Evolutionary conservation across 2,113 vertebrate species (phyloP).

Genomic region (Chlorodrepanis virens): DNA sequence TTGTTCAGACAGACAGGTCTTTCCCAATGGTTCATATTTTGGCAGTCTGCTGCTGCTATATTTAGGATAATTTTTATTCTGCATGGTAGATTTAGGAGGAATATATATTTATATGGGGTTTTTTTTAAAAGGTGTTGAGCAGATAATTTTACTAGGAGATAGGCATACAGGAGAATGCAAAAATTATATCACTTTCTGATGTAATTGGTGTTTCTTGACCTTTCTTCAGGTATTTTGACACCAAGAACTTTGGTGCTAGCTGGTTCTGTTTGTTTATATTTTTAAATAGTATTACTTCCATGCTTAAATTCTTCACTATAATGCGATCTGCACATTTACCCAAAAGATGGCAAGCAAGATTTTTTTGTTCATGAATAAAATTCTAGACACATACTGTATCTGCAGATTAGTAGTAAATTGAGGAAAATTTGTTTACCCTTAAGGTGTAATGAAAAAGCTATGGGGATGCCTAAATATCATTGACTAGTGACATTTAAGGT

Average conservation of each 20-base stretch:
- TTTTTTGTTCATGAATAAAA: not conserved
- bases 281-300: not conserved
- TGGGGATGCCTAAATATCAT: not conserved
- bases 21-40: not conserved
- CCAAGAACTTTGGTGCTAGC: not conserved
- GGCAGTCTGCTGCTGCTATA: accelerated
- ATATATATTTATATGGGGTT: accelerated
- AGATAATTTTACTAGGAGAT: not conserved
- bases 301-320: not conserved
- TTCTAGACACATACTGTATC: not conserved
- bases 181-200: not conserved
- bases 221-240: not conserved
- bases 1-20: not conserved
- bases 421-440: not conserved
- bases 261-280: not conserved
- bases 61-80: not conserved
- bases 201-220: not conserved
- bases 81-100: not conserved
- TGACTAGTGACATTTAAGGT: not conserved
- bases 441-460: not conserved
- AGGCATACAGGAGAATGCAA: not conserved
- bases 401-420: not conserved
- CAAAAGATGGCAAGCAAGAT: not conserved
- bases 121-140: not conserved
- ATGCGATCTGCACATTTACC: not conserved